A percentile compares a stretch with the other conserved stretches of the same genome.
phyloP scores from a whole-genome alignment of 92 coral and sea anemone genomes.

The Chrysogorgia sp. region DNA sequence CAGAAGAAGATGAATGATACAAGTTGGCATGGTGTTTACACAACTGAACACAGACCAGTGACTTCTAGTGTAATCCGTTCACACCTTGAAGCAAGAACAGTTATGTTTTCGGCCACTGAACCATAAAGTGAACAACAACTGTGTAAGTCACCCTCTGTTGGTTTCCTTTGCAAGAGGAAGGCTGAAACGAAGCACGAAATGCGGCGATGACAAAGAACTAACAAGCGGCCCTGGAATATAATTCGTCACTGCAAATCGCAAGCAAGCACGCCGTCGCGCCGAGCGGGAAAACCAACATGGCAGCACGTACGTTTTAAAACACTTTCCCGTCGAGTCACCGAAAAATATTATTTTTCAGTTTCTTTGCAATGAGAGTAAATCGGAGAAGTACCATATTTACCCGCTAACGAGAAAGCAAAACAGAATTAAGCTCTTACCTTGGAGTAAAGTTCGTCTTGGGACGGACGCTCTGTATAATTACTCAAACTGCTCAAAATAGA shows the following conservation, averaged over 20 bases:
- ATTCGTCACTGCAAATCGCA: neutral
- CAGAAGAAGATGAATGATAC: constrained; percentile 27
- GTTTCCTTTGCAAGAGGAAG: constrained; percentile 44
- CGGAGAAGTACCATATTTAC: constrained; percentile 1
- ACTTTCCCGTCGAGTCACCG: constrained; percentile 8
- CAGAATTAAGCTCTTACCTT: constrained; percentile 29
- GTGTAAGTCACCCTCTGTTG: constrained; percentile 51
- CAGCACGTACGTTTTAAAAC: neutral
- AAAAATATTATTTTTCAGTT: neutral
- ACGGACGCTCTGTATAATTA: constrained; percentile 36
- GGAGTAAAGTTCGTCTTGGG: constrained; percentile 1
- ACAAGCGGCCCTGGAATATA: constrained; percentile 4
- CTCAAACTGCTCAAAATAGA: constrained; percentile 46
- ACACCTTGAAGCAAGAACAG: constrained; percentile 75
- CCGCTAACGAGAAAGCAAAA: constrained; percentile 19
- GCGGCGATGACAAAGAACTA: constrained; percentile 26
- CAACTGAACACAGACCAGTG: constrained; percentile 44
- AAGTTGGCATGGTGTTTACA: constrained; percentile 35
- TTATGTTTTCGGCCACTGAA: constrained; percentile 81
- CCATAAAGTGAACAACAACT: constrained; percentile 70
- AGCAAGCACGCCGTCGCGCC: neutral
- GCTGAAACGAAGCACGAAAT: constrained; percentile 51
- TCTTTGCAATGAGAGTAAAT: constrained; percentile 22
- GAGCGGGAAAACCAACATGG: constrained; percentile 4
- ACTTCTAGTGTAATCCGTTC: constrained; percentile 56